Base-by-base conservation (phyloP, 2,797 vertebrate genomes). In the Remorina albescens region DNA sequence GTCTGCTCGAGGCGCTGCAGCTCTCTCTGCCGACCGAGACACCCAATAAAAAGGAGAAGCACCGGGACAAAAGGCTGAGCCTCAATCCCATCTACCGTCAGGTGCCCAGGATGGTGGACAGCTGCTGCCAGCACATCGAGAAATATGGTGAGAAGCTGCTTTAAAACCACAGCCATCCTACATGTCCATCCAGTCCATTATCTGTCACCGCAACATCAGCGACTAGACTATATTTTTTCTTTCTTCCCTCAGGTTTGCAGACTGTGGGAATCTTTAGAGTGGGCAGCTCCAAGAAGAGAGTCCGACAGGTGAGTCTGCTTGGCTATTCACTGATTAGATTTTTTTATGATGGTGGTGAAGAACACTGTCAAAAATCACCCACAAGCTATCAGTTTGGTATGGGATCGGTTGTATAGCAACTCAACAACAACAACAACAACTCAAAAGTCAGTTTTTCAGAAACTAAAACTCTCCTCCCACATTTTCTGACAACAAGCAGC, bases 181-280 rank as follows among this genome's bases (percentile, higher is more conserved):
- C 7, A 8, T 49, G 11, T 11, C 37, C 41, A 11, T 19, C 28
- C 18, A 1, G 2, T 9, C 18, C 6, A 60, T 49, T 5, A 42
- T 18, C 19, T 26, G 10, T 46, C 55, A 19, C 39, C 8, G 8
- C 34, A 36, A 5, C 6, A 21, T 37, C 67, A 64, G 62, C 25
- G 65, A 61, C 28, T 0, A n/a, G 8, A 61, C 46, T 58, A 42
- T 39, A 12, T 0, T 1, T 13, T 26, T 18, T 21, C 26, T 2
- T 63, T 63, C 15, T 74, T 18, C n/a, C 1, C 34, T 51, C 91
- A 98, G 97, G 96, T 90, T 94, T 98, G 78, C 96, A 97, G 86
- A 98, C 97, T 39, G 97, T 98, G 66, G 97, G 97, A 71, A 98
- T 98, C 92, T 98, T 98, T 84, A 92, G 97, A 91, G 97, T 98